Percentiles rank a stretch among this genome's conserved stretches.
These are phyloP conservation scores for Drosophila ezoana DNA, from an alignment of 2,888 invertebrate genomes.

Conservation along the genomic window DNA sequence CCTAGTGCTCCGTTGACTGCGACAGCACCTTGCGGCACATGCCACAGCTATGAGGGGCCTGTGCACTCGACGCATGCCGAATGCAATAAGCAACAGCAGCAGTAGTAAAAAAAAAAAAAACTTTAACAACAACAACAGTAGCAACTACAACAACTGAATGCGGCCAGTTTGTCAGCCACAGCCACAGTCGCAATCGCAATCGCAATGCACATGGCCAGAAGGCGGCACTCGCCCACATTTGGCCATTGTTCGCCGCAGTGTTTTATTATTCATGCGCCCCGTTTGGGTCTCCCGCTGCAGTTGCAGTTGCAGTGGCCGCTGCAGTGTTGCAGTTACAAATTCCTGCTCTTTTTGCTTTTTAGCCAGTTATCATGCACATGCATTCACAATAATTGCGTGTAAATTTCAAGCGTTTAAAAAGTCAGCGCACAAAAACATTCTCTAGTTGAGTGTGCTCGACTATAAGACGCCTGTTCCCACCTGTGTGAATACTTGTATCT, in stretches of 20 bases:
- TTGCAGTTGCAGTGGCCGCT: constrained; percentile 26
- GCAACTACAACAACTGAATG: constrained; percentile 18
- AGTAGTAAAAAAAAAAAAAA: constrained; percentile 15
- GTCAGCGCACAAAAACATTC: constrained; percentile 22
- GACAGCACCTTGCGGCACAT: constrained; percentile 27
- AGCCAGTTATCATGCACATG: constrained; percentile 37
- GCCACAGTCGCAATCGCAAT: constrained; percentile 39
- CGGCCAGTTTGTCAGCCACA: constrained; percentile 61
- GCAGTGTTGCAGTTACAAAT: constrained; percentile 30
- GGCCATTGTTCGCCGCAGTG: constrained; percentile 48
- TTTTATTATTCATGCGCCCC: constrained; percentile 56
- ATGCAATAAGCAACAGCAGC: constrained; percentile 10
- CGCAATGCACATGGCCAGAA: constrained; percentile 22
- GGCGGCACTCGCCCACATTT: constrained; percentile 22
- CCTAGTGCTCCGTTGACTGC: constrained; percentile 12
- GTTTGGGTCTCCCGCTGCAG: constrained; percentile 15
- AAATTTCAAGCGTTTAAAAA: constrained; percentile 54
- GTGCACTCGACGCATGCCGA: constrained; percentile 39
- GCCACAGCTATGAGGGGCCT: constrained; percentile 11
- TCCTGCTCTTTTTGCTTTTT: constrained; percentile 3
- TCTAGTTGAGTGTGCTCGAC: constrained; percentile 19
- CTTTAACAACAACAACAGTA: constrained; percentile 7
- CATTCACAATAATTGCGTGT: constrained; percentile 69
- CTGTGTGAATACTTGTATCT: neutral
- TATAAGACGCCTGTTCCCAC: neutral